Evolutionary conservation across 2,888 invertebrate species (phyloP).

Genomic region (Oegoconia quadripuncta): DNA sequence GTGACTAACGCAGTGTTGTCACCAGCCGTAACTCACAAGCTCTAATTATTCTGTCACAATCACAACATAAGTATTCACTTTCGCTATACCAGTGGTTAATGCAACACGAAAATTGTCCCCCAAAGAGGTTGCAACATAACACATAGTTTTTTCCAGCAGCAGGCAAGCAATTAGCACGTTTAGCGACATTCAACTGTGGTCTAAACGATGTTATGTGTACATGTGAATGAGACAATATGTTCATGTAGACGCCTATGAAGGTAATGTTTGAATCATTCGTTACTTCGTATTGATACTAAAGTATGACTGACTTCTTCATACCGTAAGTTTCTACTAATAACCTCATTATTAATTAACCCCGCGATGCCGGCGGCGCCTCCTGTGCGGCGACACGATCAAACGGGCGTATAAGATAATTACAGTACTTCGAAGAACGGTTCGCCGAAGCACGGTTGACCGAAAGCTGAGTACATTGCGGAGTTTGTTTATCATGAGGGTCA

Average conservation of each 20-base stretch:
- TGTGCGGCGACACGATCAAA: too few species aligned
- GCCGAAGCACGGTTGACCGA: too few species aligned
- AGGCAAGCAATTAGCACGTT: slow-evolving; percentile 35
- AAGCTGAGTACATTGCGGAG: too few species aligned
- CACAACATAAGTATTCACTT: slow-evolving; percentile 28
- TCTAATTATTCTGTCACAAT: slow-evolving; percentile 48
- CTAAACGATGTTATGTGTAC: slow-evolving; percentile 23
- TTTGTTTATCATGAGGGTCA: too few species aligned
- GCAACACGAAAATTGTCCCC: slow-evolving; percentile 32
- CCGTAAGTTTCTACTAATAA: too few species aligned
- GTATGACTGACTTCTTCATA: too few species aligned
- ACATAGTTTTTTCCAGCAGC: slow-evolving; percentile 21
- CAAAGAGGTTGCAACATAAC: slow-evolving; percentile 24
- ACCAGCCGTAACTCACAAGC: slow-evolving; percentile 18
- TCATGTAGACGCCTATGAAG: slow-evolving; percentile 39
- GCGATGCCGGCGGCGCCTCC: too few species aligned
- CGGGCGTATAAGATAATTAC: too few species aligned
- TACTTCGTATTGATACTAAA: too few species aligned
- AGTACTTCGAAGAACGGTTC: too few species aligned
- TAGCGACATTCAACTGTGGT: slow-evolving; percentile 27
- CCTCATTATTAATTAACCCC: too few species aligned
- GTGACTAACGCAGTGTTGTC: slow-evolving; percentile 4
- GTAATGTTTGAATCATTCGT: slow-evolving; percentile 33
- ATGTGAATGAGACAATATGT: slow-evolving; percentile 47
- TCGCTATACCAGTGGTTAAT: slow-evolving; percentile 37